A percentile compares a stretch with the other conserved stretches of the same genome.
phyloP scores from a whole-genome alignment of 2,113 vertebrate species.

The Mus spicilegus region DNA sequence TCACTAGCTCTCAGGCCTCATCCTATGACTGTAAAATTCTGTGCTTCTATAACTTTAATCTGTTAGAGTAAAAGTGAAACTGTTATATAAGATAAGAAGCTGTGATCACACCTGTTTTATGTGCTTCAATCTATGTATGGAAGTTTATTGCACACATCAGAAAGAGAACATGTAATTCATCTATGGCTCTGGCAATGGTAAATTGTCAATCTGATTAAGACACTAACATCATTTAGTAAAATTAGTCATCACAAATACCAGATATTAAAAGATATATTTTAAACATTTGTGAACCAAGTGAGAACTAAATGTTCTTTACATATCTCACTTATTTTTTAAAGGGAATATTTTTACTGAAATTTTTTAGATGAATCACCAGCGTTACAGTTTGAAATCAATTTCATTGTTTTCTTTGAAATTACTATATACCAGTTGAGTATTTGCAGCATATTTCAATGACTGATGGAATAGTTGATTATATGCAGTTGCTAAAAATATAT shows the following conservation, averaged over 20 bases:
- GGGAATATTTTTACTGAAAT: slow-evolving; percentile 14
- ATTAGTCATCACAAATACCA: slow-evolving; percentile 3
- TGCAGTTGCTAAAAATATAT: slow-evolving; percentile 56
- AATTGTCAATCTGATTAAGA: neutral
- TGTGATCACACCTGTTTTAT: neutral
- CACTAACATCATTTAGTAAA: neutral
- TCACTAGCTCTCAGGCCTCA: neutral
- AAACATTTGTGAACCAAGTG: slow-evolving; percentile 40
- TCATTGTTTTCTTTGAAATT: slow-evolving; percentile 75
- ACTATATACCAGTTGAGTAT: slow-evolving; percentile 57
- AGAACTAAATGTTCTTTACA: slow-evolving; percentile 52
- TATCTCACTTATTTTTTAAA: slow-evolving; percentile 28
- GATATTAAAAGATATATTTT: slow-evolving; percentile 61
- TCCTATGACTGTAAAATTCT: neutral
- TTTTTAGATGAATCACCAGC: slow-evolving; percentile 65
- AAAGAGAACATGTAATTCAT: neutral
- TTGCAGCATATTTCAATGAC: slow-evolving; percentile 60
- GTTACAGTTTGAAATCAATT: slow-evolving; percentile 66
- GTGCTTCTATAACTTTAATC: neutral
- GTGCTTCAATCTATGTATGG: neutral
- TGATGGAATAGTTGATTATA: slow-evolving; percentile 68
- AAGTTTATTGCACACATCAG: neutral
- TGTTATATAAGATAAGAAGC: neutral
- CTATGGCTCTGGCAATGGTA: neutral
- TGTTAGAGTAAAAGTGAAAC: neutral